A percentile compares a stretch with the other conserved stretches of the same genome.
Evolutionary conservation across 2,797 vertebrate genomes (phyloP).

Genomic region (Capromys pilorides): DNA sequence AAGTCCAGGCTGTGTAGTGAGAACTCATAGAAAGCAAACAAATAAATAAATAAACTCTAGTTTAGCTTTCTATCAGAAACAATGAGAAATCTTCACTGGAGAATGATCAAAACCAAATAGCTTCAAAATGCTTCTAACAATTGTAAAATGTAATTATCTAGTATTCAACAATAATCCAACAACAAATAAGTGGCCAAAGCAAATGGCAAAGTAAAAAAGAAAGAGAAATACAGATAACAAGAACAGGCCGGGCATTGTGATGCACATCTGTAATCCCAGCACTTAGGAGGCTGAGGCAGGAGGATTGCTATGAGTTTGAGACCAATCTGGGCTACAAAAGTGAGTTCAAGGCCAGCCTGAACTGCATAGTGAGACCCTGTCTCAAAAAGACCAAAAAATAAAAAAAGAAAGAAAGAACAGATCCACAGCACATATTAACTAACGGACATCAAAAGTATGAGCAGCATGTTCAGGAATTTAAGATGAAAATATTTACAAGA

Average conservation of each 20-base stretch:
- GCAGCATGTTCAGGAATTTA: not conserved
- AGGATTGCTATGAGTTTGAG: no score
- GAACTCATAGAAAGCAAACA: no score
- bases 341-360: no score
- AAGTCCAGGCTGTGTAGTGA: no score
- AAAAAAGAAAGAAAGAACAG: not conserved
- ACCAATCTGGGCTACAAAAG: no score
- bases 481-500: not conserved
- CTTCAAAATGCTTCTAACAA: conserved; percentile 2
- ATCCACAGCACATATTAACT: not conserved
- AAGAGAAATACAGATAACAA: not conserved
- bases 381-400: no score
- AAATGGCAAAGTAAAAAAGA: not conserved
- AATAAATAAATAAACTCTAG: not conserved
- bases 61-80: not conserved
- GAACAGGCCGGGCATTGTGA: not conserved
- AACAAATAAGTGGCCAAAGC: not conserved
- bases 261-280: no score
- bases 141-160: not conserved
- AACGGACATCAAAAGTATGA: not conserved
- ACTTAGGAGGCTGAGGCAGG: no score
- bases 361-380: no score
- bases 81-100: not conserved
- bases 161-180: not conserved
- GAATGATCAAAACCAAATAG: not conserved